Conservation (phyloP, 2,888 invertebrate species). For the Metalampra italica region DNA sequence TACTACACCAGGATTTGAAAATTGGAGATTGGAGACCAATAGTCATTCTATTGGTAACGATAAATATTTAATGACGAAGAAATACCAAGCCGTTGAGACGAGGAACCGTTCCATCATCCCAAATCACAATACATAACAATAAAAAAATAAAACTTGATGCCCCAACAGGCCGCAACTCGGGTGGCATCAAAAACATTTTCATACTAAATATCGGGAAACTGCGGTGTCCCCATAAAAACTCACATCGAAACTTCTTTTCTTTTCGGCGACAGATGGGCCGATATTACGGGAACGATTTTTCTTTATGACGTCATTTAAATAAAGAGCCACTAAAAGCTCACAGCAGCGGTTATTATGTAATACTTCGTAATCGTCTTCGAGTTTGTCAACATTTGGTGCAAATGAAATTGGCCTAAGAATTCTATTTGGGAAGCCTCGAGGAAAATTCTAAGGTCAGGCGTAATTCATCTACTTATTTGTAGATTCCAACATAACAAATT, state of each 20-base stretch:
- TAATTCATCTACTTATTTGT: too few species aligned
- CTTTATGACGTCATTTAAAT: constrained; percentile 69
- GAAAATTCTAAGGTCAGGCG: too few species aligned
- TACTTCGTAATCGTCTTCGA: constrained; percentile 29
- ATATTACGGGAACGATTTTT: constrained; percentile 58
- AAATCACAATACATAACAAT: constrained; percentile 10
- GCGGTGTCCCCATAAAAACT: constrained; percentile 56
- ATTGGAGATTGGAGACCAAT: too few species aligned
- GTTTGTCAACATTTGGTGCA: constrained; percentile 31
- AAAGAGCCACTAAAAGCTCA: constrained; percentile 50
- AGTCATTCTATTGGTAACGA: too few species aligned
- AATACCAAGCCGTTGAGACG: too few species aligned
- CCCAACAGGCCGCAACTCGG: constrained; percentile 20
- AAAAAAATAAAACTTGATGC: constrained; percentile 20
- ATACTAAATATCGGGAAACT: constrained; percentile 54
- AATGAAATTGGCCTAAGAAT: constrained; percentile 3
- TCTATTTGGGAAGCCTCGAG: not conserved
- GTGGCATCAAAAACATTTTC: constrained; percentile 49
- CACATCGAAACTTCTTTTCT: constrained; percentile 58
- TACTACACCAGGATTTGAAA: too few species aligned
- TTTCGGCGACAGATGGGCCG: constrained; percentile 62
- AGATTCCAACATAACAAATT: too few species aligned
- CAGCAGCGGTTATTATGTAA: constrained; percentile 34
- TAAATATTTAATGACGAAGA: too few species aligned
- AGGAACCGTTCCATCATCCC: too few species aligned